Percentiles rank a stretch among this genome's conserved stretches.
These are phyloP conservation scores for Ceramica pisi DNA, from an alignment of 2,888 invertebrate genomes.

Conservation along the genomic window DNA sequence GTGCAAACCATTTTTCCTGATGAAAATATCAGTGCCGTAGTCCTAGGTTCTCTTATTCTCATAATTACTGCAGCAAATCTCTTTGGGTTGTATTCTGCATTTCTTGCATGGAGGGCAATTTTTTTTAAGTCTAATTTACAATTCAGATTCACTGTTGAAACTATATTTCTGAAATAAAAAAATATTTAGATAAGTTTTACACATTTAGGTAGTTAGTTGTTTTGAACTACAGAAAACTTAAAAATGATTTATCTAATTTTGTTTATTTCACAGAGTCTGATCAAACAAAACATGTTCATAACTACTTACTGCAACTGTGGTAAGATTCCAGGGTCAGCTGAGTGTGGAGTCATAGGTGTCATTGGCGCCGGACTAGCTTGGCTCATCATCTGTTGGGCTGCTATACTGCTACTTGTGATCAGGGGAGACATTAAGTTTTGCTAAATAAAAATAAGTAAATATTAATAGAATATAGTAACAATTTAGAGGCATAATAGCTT, in stretches of 20 bases:
- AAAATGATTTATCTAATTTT: background rate
- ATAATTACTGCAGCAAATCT: constrained; percentile 99
- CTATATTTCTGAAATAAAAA: constrained; percentile 95
- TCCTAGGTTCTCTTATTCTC: constrained; percentile 97
- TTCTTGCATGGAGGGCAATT: constrained; percentile 99
- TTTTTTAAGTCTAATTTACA: constrained; percentile 99
- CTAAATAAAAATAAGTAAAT: constrained; percentile 76
- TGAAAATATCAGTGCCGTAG: constrained; percentile 94
- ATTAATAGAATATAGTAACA: background rate
- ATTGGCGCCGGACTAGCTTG: constrained; percentile 94
- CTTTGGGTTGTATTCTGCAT: constrained; percentile 99
- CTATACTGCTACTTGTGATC: constrained; percentile 91
- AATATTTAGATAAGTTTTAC: background rate
- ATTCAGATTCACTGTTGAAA: constrained; percentile 98
- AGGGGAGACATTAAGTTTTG: constrained; percentile 97
- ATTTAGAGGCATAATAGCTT: background rate
- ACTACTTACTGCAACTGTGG: constrained; percentile 97
- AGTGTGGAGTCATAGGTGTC: constrained; percentile 97
- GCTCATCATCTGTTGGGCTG: constrained; percentile 91
- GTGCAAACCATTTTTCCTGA: constrained; percentile 97
- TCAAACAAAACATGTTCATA: background rate
- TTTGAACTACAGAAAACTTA: too few species aligned
- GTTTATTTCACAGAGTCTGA: background rate
- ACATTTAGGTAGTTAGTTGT: too few species aligned
- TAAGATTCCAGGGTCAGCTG: constrained; percentile 97